Conservation (phyloP, 2,113 vertebrate species). For the Terrapene triunguis region DNA sequence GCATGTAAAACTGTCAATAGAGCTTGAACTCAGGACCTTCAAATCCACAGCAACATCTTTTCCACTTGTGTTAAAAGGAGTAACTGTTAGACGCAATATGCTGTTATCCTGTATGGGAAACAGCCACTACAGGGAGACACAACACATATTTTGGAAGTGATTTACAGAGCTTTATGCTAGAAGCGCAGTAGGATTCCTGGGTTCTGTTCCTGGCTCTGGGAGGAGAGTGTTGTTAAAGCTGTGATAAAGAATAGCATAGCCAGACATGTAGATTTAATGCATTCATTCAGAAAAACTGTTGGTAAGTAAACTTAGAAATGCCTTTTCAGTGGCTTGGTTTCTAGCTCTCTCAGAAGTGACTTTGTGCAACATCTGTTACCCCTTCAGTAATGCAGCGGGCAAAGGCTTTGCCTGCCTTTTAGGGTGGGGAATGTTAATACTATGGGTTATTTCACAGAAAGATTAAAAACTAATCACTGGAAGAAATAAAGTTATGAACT, state of each 20-base stretch:
- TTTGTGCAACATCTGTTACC: background rate
- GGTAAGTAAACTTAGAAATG: background rate
- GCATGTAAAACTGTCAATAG: background rate
- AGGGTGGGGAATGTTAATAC: background rate
- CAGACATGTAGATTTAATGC: background rate
- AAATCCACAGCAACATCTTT: fast-evolving
- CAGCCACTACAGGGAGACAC: fast-evolving
- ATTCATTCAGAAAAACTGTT: background rate
- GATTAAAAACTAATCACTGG: background rate
- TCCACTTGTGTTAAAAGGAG: background rate
- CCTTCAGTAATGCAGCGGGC: background rate
- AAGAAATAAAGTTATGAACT: background rate
- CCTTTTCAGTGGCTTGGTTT: background rate
- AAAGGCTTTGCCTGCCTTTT: background rate
- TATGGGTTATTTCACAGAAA: background rate
- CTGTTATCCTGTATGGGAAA: background rate
- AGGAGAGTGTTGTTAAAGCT: background rate
- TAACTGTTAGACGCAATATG: background rate
- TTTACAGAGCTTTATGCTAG: background rate
- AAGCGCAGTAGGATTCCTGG: background rate
- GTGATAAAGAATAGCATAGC: background rate
- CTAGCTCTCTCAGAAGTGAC: background rate
- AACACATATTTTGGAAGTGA: background rate
- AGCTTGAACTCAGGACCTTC: background rate
- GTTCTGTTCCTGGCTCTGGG: background rate